These are phyloP conservation scores for Eupithecia dodoneata DNA, from an alignment of 2,888 invertebrate genomes.

Conservation along the genomic window DNA sequence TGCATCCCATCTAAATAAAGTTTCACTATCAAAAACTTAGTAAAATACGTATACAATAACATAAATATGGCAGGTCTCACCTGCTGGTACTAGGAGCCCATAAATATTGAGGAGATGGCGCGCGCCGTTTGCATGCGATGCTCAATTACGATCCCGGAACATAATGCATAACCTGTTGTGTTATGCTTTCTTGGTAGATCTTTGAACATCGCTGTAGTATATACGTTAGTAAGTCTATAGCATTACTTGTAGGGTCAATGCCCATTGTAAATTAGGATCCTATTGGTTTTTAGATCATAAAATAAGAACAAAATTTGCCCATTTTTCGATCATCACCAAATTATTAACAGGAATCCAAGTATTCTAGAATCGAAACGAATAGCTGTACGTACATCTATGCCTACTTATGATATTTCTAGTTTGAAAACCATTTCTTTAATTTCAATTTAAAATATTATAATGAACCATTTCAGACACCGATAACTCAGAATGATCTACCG, in stretches of 20 bases:
- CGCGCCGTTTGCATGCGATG: slow-evolving; percentile 76
- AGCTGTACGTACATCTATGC: not conserved
- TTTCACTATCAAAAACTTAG: not conserved
- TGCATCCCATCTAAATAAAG: not conserved
- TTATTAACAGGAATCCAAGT: not conserved
- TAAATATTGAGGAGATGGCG: slow-evolving; percentile 78
- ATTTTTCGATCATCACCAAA: not conserved
- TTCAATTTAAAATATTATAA: slow-evolving; percentile 1
- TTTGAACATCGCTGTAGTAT: slow-evolving; percentile 10
- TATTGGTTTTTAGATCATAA: not conserved
- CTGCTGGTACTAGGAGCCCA: slow-evolving; percentile 71
- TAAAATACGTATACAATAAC: slow-evolving; percentile 54
- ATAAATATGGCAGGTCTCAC: slow-evolving; percentile 62
- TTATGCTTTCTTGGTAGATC: slow-evolving; percentile 62
- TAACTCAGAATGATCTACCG: slow-evolving; percentile 25
- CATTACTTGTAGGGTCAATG: slow-evolving; percentile 10
- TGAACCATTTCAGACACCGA: slow-evolving; percentile 7
- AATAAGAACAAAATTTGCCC: not conserved
- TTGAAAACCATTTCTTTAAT: not conserved
- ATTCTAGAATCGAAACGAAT: not conserved
- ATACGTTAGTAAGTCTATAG: not conserved
- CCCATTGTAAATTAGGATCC: not conserved
- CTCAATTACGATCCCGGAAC: slow-evolving; percentile 78
- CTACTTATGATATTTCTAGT: not conserved
- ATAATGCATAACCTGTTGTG: slow-evolving; percentile 68